phyloP scores from a whole-genome alignment of 2,888 invertebrate genomes.

The Opisthograptis luteolata region DNA sequence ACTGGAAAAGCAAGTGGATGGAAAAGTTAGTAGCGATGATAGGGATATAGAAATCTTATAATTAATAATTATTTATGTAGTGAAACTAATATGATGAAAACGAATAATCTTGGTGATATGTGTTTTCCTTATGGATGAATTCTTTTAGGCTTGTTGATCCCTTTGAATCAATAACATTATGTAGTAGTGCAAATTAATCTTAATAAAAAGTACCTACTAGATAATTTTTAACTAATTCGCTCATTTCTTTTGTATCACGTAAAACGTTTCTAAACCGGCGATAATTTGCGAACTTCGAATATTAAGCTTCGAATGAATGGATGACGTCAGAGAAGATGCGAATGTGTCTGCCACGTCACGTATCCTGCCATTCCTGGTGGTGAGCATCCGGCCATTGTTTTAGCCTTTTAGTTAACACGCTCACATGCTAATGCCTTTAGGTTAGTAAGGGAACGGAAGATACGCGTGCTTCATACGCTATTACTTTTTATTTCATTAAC shows the following conservation, averaged over 20 bases:
- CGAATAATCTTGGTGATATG: too few relatives aligned
- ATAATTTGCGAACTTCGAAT: conserved; percentile 41
- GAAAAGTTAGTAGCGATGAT: not conserved
- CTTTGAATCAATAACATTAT: too few relatives aligned
- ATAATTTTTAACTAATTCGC: too few relatives aligned
- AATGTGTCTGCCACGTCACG: conserved; percentile 63
- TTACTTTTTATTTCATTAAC: conserved; percentile 20
- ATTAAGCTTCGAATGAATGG: conserved; percentile 50
- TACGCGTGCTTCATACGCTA: conserved; percentile 26
- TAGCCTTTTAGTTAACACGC: conserved; percentile 49
- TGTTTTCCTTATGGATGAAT: too few relatives aligned
- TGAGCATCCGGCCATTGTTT: conserved; percentile 72
- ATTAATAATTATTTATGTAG: too few relatives aligned
- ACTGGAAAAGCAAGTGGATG: not conserved
- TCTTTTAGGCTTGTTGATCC: too few relatives aligned
- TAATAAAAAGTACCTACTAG: too few relatives aligned
- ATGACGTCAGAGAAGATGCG: conserved; percentile 64
- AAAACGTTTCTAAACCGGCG: conserved; percentile 3
- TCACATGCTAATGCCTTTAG: conserved; percentile 55
- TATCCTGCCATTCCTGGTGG: conserved; percentile 56
- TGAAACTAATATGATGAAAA: too few relatives aligned
- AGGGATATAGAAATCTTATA: too few relatives aligned
- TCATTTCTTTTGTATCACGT: too few relatives aligned
- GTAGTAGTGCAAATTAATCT: too few relatives aligned
- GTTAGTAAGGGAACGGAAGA: conserved; percentile 45